A percentile compares a stretch with the other conserved stretches of the same genome.
These are phyloP conservation scores for Hypolimnas misippus DNA, from an alignment of 2,888 invertebrate genomes.

Conservation along the genomic window DNA sequence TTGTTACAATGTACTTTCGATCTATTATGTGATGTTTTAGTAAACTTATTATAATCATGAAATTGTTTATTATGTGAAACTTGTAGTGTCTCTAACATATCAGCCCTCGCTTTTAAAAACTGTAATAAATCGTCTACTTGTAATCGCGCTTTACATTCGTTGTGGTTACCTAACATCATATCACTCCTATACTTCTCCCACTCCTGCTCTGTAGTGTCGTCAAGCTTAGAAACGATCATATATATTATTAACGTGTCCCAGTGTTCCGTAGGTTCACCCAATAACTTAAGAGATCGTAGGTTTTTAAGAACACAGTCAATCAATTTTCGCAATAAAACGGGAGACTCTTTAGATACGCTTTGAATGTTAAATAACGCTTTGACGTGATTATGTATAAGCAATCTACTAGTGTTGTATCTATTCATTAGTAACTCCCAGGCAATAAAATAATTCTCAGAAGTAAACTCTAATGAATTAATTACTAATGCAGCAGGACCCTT, in stretches of 20 bases:
- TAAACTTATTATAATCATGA: constrained; percentile 23
- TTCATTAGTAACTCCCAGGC: constrained; percentile 1
- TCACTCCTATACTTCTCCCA: not conserved
- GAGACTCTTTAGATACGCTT: not conserved
- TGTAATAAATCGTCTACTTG: not conserved
- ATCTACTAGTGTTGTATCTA: not conserved
- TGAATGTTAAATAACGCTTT: not conserved
- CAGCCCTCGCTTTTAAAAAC: not conserved
- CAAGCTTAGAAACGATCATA: not conserved
- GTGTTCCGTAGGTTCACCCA: not conserved
- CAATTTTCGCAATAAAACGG: not conserved
- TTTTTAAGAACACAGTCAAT: not conserved
- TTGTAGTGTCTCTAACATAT: not conserved
- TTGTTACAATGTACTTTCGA: too few species aligned
- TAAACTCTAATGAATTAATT: constrained; percentile 9
- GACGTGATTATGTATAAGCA: not conserved
- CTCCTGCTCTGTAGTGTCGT: not conserved
- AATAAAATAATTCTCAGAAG: not conserved
- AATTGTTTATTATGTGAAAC: not conserved
- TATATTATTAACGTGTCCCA: not conserved
- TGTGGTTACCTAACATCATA: not conserved
- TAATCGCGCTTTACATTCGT: not conserved
- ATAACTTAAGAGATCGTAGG: not conserved
- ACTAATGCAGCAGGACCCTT: not conserved
- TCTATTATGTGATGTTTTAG: too few species aligned